phyloP scores from a whole-genome alignment of 2,888 invertebrate species.

The Drosophila kanekoi region DNA sequence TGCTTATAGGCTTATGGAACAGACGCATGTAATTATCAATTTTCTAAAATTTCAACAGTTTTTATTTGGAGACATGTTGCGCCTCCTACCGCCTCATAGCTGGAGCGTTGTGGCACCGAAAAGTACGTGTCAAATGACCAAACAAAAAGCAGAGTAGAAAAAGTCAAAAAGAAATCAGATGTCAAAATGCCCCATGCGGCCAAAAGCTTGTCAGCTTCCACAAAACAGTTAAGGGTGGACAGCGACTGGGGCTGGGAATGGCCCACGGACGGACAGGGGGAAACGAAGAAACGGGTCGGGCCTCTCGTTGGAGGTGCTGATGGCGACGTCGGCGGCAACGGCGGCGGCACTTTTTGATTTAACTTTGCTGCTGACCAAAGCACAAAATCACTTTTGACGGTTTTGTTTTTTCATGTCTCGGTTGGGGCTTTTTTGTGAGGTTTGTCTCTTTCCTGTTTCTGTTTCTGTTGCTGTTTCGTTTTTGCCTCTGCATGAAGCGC shows the following conservation, averaged over 20 bases:
- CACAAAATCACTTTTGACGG: conserved; percentile 82
- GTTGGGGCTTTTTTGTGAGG: conserved; percentile 35
- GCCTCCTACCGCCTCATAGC: conserved; percentile 32
- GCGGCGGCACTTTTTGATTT: conserved; percentile 70
- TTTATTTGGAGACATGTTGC: conserved; percentile 15
- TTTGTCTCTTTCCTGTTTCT: conserved; percentile 22
- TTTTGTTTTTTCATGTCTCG: conserved; percentile 71
- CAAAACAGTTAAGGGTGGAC: conserved; percentile 66
- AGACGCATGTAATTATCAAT: too few species aligned
- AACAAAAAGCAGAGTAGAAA: conserved; percentile 33
- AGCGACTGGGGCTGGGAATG: conserved; percentile 20
- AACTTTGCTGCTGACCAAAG: conserved; percentile 68
- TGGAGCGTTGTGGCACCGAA: conserved; percentile 42
- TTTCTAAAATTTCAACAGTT: conserved; percentile 42
- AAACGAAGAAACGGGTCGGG: background rate
- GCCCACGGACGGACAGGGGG: background rate
- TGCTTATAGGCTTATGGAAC: too few species aligned
- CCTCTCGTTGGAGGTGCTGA: conserved; percentile 59
- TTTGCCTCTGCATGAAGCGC: conserved; percentile 51
- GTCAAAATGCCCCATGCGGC: conserved; percentile 61
- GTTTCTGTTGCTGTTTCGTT: conserved; percentile 9
- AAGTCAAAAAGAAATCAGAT: conserved; percentile 58
- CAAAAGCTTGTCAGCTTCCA: conserved; percentile 61
- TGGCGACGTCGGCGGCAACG: conserved; percentile 46
- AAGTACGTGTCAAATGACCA: conserved; percentile 65